Evolutionary conservation across 2,113 vertebrate species (phyloP).

Genomic region (Protobothrops mucrosquamatus): DNA sequence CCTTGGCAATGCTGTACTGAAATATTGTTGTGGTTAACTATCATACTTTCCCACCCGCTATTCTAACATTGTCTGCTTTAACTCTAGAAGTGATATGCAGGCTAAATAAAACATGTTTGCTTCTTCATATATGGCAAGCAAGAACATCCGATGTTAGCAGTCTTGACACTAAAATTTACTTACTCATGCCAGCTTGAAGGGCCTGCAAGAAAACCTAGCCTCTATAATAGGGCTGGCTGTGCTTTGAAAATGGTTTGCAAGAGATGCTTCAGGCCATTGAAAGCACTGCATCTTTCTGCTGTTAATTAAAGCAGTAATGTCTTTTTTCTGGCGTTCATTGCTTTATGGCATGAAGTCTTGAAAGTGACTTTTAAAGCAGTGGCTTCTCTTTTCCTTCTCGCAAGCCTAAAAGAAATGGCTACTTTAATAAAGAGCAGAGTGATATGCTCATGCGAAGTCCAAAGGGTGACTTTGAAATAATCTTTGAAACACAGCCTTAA

Average conservation of each 20-base stretch:
- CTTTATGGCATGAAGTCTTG: background rate
- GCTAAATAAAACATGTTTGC: no score
- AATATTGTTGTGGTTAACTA: no score
- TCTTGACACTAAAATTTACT: background rate
- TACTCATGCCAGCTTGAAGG: background rate
- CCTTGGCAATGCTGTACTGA: no score
- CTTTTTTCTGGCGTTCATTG: background rate
- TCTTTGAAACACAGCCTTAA: background rate
- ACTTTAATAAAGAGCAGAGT: background rate
- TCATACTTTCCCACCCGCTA: no score
- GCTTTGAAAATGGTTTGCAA: background rate
- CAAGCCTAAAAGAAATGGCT: background rate
- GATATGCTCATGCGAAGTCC: background rate
- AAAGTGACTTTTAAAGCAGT: background rate
- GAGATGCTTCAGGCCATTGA: background rate
- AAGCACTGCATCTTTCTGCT: background rate
- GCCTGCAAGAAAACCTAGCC: background rate
- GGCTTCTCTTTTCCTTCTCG: background rate
- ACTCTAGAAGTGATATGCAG: no score
- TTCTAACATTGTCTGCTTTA: no score
- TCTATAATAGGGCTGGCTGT: background rate
- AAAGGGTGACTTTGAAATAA: background rate
- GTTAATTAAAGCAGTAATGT: background rate
- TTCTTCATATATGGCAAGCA: no score
- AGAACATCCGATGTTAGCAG: no score